Percentiles rank a stretch among this genome's conserved stretches.
phyloP scores from a whole-genome alignment of 2,888 invertebrate species.

The Stramonita haemastoma region DNA sequence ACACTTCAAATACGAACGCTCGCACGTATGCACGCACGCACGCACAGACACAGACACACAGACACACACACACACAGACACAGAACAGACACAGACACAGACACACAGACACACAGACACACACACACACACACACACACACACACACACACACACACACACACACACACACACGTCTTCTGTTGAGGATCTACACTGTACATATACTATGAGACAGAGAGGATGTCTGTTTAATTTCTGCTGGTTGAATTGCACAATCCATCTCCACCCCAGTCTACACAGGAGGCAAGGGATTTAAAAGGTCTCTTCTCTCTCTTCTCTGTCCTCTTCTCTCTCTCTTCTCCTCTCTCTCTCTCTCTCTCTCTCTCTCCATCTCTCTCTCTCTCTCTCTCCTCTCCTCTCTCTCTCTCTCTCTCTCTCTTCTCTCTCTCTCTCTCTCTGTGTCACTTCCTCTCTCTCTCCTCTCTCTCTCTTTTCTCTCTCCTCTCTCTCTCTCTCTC shows the following conservation, averaged over 20 bases:
- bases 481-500: no score
- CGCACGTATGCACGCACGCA: neutral
- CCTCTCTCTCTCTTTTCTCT: no score
- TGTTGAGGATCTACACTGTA: neutral
- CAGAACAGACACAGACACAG: no score
- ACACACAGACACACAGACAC: neutral
- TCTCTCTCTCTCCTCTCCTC: no score
- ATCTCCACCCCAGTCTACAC: no score
- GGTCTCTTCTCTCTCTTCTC: neutral
- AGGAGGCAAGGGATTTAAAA: neutral
- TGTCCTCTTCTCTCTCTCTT: neutral
- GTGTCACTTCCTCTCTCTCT: no score
- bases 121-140: neutral
- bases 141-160: neutral
- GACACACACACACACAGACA: neutral
- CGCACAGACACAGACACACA: neutral
- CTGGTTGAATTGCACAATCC: no score
- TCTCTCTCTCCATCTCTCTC: no score
- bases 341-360: neutral
- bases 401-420: no score
- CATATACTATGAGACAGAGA: neutral
- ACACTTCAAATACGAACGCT: neutral
- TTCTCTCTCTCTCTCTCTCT: no score
- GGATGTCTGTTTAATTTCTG: neutral
- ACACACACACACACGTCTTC: conserved; percentile 19